These are phyloP conservation scores for Parelbella ahira DNA, from an alignment of 2,888 invertebrate genomes.

Conservation along the genomic window DNA sequence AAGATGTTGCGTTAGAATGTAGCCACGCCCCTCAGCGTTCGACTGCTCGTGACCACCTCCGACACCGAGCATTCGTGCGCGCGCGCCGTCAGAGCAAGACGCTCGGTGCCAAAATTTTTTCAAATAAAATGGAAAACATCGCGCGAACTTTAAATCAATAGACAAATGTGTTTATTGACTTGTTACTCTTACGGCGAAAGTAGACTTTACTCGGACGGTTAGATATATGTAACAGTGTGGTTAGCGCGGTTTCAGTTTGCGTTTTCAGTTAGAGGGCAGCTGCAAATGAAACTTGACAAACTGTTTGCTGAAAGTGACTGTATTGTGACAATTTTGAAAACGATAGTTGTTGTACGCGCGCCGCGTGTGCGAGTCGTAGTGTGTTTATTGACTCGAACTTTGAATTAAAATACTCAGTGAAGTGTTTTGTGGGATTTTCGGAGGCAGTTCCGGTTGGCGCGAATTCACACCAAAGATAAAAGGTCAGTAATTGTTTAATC, in stretches of 20 bases:
- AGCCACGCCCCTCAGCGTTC: constrained; percentile 65
- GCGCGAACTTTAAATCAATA: constrained; percentile 44
- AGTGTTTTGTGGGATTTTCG: constrained; percentile 68
- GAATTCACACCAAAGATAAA: constrained; percentile 66
- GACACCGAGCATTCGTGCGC: constrained; percentile 22
- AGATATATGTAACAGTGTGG: constrained; percentile 42
- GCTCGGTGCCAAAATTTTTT: constrained; percentile 39
- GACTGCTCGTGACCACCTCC: constrained; percentile 69
- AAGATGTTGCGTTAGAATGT: constrained; percentile 75
- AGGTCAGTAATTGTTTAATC: constrained; percentile 48
- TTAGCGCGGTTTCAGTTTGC: constrained; percentile 56
- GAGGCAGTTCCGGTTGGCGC: constrained; percentile 32
- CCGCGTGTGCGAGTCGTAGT: constrained; percentile 42
- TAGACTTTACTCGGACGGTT: constrained; percentile 2
- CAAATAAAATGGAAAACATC: constrained; percentile 52
- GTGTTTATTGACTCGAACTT: constrained; percentile 26
- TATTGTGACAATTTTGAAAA: constrained; percentile 62
- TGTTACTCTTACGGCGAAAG: constrained; percentile 10
- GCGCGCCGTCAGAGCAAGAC: constrained; percentile 53
- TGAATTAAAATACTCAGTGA: constrained; percentile 41
- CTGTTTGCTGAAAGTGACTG: constrained; percentile 71
- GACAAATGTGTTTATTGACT: constrained; percentile 30
- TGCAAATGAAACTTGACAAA: constrained; percentile 48
- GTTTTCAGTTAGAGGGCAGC: constrained; percentile 61
- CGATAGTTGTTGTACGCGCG: constrained; percentile 53